Evolutionary conservation across 2,797 vertebrate genomes (phyloP).

Genomic region (Eulemur coronatus): DNA sequence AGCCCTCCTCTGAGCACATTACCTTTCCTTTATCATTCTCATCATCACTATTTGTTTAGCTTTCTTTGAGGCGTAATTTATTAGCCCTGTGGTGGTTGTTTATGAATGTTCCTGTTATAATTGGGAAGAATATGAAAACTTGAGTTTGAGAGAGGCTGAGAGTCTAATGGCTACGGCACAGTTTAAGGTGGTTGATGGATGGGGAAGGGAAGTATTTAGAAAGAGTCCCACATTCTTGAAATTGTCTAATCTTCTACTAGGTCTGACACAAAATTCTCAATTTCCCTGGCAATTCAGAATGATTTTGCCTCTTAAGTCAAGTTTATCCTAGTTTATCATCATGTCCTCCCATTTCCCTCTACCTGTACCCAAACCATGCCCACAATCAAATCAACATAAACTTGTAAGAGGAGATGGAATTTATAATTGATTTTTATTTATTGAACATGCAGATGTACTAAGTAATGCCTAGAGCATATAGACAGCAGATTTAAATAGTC

Average conservation of each 20-base stretch:
- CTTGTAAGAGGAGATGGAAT: not conserved
- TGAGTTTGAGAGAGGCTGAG: not conserved
- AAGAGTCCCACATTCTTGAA: not conserved
- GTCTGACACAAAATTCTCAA: not conserved
- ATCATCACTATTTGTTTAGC: not conserved
- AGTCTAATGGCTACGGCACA: not conserved
- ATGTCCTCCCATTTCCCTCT: not conserved
- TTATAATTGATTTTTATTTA: conserved; percentile 58
- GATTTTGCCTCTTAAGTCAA: not conserved
- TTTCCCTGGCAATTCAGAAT: not conserved
- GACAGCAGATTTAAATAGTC: conserved; percentile 54
- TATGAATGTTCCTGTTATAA: not conserved
- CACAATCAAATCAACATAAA: not conserved
- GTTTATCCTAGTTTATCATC: not conserved
- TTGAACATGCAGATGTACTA: conserved; percentile 40
- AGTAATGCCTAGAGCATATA: not conserved
- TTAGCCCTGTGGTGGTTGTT: not conserved
- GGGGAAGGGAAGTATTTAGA: not conserved
- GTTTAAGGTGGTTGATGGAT: not conserved
- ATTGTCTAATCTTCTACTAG: not conserved
- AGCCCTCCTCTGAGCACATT: not conserved
- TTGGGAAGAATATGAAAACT: not conserved
- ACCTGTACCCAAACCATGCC: not conserved
- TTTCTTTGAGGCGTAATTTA: not conserved
- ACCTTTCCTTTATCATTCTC: not conserved